These are phyloP conservation scores for Phaedon cochleariae DNA, from an alignment of 2,888 invertebrate genomes.

Conservation along the genomic window DNA sequence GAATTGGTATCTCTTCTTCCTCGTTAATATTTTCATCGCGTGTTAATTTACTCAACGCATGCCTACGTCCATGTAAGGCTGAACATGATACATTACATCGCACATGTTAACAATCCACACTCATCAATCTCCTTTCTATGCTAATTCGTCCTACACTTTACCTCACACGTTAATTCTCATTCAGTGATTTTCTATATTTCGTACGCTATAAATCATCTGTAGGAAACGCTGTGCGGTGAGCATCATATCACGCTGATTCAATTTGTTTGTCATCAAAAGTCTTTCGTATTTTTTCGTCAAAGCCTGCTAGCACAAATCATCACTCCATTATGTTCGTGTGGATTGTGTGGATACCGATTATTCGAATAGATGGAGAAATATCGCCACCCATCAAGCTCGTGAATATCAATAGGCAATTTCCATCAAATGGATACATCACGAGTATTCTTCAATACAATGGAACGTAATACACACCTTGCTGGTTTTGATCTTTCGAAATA, in stretches of 20 bases:
- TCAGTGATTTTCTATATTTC: conserved; percentile 28
- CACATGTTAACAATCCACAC: conserved; percentile 20
- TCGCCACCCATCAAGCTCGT: not conserved
- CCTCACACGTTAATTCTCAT: conserved; percentile 28
- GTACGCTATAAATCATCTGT: conserved; percentile 29
- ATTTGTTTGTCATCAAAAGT: conserved; percentile 27
- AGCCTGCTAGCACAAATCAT: not conserved
- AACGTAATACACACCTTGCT: not conserved
- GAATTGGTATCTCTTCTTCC: not conserved
- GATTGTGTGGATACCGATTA: too few relatives aligned
- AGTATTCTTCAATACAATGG: not conserved
- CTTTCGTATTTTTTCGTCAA: not conserved
- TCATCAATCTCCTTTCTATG: conserved; percentile 28
- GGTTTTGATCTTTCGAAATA: not conserved
- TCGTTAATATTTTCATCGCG: not conserved
- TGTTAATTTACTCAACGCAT: not conserved
- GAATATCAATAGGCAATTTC: not conserved
- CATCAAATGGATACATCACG: not conserved
- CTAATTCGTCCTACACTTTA: conserved; percentile 27
- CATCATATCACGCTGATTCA: conserved; percentile 30
- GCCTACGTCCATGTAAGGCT: not conserved
- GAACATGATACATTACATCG: not conserved
- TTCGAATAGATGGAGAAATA: not conserved
- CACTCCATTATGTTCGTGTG: too few relatives aligned
- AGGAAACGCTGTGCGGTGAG: conserved; percentile 19